These are phyloP conservation scores for Notamacropus eugenii DNA, from an alignment of 2,797 vertebrate species.

Conservation along the genomic window DNA sequence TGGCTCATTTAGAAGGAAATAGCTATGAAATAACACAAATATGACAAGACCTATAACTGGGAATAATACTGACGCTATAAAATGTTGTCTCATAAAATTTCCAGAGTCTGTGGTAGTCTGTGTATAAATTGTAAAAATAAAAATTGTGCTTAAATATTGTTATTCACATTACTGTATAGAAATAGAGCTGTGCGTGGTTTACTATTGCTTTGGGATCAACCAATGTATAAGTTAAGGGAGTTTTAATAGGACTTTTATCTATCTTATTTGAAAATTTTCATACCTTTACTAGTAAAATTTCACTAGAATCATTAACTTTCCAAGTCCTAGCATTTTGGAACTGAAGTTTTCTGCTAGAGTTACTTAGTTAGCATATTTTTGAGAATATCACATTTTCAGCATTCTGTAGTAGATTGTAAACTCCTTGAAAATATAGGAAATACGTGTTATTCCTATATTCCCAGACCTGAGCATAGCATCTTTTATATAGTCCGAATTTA, in stretches of 20 bases:
- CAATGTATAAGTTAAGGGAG: conserved; percentile 7
- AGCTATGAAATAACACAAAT: conserved; percentile 47
- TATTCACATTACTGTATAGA: conserved; percentile 24
- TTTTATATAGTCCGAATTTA: neutral
- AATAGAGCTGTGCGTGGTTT: neutral
- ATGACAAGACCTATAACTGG: conserved; percentile 56
- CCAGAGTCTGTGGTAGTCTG: conserved; percentile 16
- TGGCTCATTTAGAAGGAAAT: conserved; percentile 26
- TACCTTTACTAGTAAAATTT: conserved; percentile 30
- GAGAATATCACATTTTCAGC: neutral
- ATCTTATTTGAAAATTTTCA: conserved; percentile 36
- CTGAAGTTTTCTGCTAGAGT: neutral
- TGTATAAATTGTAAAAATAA: conserved; percentile 56
- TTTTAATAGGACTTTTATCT: conserved; percentile 51
- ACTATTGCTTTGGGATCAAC: conserved; percentile 43
- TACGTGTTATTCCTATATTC: neutral
- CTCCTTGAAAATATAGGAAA: neutral
- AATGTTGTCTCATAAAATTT: conserved; percentile 50
- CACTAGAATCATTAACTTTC: conserved; percentile 36
- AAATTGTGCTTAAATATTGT: conserved; percentile 45
- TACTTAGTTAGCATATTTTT: neutral
- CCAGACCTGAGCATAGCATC: neutral
- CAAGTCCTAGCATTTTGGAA: conserved; percentile 14
- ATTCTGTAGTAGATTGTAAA: neutral
- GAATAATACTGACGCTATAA: conserved; percentile 53